Conservation (phyloP, 1,140 invertebrate species). For the Tyrophagus putrescentiae region DNA sequence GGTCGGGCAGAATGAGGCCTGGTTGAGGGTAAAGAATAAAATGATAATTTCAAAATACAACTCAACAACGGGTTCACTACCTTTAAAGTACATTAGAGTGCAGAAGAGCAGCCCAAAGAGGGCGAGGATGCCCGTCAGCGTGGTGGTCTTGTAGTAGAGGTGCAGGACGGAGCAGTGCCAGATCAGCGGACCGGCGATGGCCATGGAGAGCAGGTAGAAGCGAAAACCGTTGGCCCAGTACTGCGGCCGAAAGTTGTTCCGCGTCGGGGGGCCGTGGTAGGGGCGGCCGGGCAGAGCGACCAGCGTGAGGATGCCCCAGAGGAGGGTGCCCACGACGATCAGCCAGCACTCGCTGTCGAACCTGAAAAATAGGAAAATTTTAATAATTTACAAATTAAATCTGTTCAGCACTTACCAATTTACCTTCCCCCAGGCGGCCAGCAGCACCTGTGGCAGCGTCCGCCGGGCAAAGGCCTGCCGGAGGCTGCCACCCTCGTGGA, state of each 20-base stretch:
- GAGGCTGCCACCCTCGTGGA: slow-evolving; percentile 11
- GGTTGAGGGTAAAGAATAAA: slow-evolving; percentile 5
- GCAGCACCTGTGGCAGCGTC: background rate
- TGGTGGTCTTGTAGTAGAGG: slow-evolving; percentile 20
- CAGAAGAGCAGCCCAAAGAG: slow-evolving; percentile 27
- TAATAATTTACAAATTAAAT: background rate
- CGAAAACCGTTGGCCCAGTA: slow-evolving; percentile 18
- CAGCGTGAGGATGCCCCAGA: slow-evolving; percentile 17
- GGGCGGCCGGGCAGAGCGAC: slow-evolving; percentile 11
- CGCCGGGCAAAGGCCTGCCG: background rate
- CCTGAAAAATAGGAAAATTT: background rate
- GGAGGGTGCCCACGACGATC: background rate
- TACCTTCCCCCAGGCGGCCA: background rate
- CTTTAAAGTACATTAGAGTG: slow-evolving; percentile 21
- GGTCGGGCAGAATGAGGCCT: slow-evolving; percentile 31
- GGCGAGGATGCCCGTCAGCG: slow-evolving; percentile 1
- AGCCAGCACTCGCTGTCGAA: slow-evolving; percentile 11
- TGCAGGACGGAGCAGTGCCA: slow-evolving; percentile 18
- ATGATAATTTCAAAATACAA: slow-evolving; percentile 16
- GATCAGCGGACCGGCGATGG: background rate
- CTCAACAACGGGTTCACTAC: background rate
- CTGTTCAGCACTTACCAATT: slow-evolving; percentile 11
- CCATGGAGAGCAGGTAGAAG: slow-evolving; percentile 19
- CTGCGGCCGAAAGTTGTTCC: slow-evolving; percentile 14
- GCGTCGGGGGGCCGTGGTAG: slow-evolving; percentile 21